Evolutionary conservation across 2,888 invertebrate genomes (phyloP).

Genomic region (Dascillus cervinus): DNA sequence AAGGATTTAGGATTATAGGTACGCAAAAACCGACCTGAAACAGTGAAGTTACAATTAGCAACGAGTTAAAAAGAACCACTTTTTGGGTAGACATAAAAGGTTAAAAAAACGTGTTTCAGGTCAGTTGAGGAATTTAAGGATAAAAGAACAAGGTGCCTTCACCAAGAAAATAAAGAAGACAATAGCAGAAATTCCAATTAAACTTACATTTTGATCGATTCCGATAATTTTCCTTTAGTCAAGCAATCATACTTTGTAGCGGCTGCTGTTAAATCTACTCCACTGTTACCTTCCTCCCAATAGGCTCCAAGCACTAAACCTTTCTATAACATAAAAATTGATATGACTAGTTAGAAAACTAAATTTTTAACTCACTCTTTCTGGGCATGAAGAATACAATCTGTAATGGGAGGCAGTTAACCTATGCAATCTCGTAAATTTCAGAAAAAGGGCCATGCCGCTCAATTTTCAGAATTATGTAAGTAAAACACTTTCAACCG

Average conservation of each 20-base stretch:
- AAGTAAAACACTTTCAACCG: no score
- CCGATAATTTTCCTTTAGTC: constrained; percentile 42
- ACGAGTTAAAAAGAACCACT: constrained; percentile 20
- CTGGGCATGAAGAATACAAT: constrained; percentile 19
- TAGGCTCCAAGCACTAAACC: constrained; percentile 51
- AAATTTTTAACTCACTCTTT: constrained; percentile 19
- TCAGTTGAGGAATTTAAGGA: constrained; percentile 17
- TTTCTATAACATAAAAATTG: constrained; percentile 39
- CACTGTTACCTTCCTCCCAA: constrained; percentile 37
- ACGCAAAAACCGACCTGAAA: constrained; percentile 47
- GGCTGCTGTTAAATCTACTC: constrained; percentile 41
- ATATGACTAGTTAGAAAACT: constrained; percentile 4
- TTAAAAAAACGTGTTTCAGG: constrained; percentile 28
- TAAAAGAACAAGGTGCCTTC: neutral
- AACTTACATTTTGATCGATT: constrained; percentile 48
- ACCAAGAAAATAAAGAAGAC: neutral
- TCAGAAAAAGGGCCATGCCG: constrained; percentile 22
- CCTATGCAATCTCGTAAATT: constrained; percentile 26
- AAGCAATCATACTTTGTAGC: constrained; percentile 44
- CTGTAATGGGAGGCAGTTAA: constrained; percentile 23
- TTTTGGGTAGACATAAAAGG: constrained; percentile 33
- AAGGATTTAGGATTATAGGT: constrained; percentile 11
- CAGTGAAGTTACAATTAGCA: constrained; percentile 24
- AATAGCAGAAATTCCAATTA: constrained; percentile 2
- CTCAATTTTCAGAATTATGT: constrained; percentile 2